phyloP scores from a whole-genome alignment of 1,140 invertebrate genomes.

The Cydia amplana region DNA sequence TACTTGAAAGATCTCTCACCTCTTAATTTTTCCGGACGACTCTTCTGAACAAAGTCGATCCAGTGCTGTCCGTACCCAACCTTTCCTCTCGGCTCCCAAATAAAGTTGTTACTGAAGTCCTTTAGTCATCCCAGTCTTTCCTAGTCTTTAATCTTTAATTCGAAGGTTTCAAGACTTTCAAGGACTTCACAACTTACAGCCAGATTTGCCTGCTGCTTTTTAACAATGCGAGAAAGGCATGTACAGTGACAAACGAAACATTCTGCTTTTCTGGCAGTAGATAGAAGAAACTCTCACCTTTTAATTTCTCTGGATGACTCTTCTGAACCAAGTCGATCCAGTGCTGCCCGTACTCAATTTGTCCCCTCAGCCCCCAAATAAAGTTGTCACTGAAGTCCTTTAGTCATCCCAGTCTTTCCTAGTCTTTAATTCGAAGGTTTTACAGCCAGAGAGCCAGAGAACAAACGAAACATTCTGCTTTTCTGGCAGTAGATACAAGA shows the following conservation, averaged over 20 bases:
- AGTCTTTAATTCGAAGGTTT: too few species aligned
- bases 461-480: too few species aligned
- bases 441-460: too few species aligned
- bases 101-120: conserved; percentile 69
- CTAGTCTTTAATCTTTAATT: conserved; percentile 85
- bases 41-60: conserved; percentile 44
- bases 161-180: too few species aligned
- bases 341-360: conserved; percentile 69
- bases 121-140: conserved; percentile 79
- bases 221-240: too few species aligned
- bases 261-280: too few species aligned
- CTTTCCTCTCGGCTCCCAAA: conserved; percentile 81
- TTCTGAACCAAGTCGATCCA: conserved; percentile 43
- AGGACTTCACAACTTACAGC: too few species aligned
- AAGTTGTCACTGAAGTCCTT: conserved; percentile 72
- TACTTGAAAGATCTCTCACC: too few species aligned
- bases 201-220: too few species aligned
- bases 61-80: conserved; percentile 66
- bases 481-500: too few species aligned
- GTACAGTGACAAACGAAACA: too few species aligned
- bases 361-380: conserved; percentile 80
- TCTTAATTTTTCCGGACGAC: conserved; percentile 43
- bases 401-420: conserved; percentile 79
- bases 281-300: too few species aligned
- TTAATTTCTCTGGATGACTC: conserved; percentile 40